Evolutionary conservation across 1,140 invertebrate genomes (phyloP).

Genomic region (Apolygus lucorum): DNA sequence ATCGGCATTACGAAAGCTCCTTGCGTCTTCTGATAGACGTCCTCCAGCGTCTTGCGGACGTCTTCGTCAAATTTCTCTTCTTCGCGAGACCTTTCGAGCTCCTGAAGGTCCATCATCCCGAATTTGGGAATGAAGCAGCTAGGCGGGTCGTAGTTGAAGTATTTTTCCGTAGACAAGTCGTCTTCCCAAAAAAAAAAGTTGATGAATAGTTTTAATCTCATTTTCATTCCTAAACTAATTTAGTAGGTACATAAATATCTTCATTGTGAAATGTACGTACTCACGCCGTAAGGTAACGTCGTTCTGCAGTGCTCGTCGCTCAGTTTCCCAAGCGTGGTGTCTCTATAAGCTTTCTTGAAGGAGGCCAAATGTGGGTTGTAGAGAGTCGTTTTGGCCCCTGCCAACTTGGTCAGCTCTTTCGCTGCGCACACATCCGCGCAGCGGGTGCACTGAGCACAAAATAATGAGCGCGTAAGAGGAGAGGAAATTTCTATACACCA

Average conservation of each 20-base stretch:
- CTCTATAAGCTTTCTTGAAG: neutral
- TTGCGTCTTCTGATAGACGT: neutral
- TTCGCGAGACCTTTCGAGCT: neutral
- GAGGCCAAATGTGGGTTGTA: neutral
- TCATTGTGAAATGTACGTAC: too few relatives aligned
- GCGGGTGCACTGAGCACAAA: neutral
- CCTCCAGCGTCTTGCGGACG: neutral
- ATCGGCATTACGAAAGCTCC: neutral
- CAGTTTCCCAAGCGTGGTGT: neutral
- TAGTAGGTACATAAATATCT: too few relatives aligned
- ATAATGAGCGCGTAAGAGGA: too few relatives aligned
- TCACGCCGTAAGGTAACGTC: neutral
- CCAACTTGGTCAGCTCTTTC: neutral
- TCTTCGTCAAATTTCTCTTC: neutral
- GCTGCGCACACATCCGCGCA: neutral
- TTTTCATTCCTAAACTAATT: too few relatives aligned
- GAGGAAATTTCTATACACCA: too few relatives aligned
- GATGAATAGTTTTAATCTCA: too few relatives aligned
- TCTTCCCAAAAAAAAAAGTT: too few relatives aligned
- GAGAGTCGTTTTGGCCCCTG: neutral
- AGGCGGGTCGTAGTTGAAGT: conserved; percentile 2
- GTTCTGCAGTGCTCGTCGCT: conserved; percentile 2
- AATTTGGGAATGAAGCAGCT: neutral
- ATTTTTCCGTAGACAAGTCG: neutral
- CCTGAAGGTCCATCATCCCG: neutral